Evolutionary conservation across 2,888 invertebrate species (phyloP), one percentile per base, ranked within the genome.

Genomic region (Onchidella celtica): DNA sequence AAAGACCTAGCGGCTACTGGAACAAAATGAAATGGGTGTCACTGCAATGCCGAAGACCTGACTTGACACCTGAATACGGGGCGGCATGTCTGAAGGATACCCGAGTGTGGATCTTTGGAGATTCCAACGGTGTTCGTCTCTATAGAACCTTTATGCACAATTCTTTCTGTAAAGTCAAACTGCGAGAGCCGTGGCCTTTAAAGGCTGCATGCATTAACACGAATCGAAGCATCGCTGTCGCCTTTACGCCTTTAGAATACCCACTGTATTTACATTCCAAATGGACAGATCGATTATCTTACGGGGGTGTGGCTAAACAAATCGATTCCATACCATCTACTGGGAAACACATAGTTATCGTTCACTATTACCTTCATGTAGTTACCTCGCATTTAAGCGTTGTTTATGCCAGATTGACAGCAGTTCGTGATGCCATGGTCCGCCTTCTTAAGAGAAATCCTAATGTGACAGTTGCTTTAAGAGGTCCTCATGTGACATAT

Each of bases 1-100:
- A n/a, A n/a, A 40, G 24, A 24, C 79, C 79, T 1, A 47, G 14
- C 2, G 79, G 79, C 21, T 79, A 61, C 55, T 79, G 78, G 78
- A 6, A 47, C 47, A 47, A 27, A 6, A 9, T 11, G 6, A 17
- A n/a, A 0, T 79, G 79, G 79, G n/a, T 11, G 17, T 79, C 79
- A 2, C 32, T 79, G 47, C 3, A 65, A 1, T 79, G 79, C 21
- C 24, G 34, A 21, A 38, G 17, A 36, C 70, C 70, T 1, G 27
- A 34, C 2, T 3, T 72, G n/a, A 69, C 70, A 1, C 3, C 59
- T 11, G 17, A 59, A 17, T 63, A 65, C 72, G 55, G 34, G 11
- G 27, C 6, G 63, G 24, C 29, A 1, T 79, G 79, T 72, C 34
- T 79, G 24, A 40, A 65, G 34, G 63, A 79, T 27, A 47, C 79